Conservation (phyloP, 2,797 vertebrate genomes). For the Natrix natrix region DNA sequence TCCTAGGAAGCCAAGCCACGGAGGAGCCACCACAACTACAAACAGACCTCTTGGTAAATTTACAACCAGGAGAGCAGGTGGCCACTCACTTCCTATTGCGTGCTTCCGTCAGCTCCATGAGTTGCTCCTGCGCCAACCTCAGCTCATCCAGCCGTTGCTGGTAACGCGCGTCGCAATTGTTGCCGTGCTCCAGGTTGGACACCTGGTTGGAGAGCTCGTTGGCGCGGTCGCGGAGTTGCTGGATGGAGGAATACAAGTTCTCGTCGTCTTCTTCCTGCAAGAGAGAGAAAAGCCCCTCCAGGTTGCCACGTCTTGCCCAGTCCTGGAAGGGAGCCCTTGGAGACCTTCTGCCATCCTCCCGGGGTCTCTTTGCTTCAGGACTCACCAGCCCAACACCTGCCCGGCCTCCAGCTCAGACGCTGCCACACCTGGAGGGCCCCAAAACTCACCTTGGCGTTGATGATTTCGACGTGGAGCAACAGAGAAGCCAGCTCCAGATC, state of each 20-base stretch:
- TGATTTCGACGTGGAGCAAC: conserved; percentile 74
- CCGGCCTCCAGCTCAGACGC: not conserved
- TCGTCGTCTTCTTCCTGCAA: conserved; percentile 85
- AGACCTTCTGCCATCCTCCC: not conserved
- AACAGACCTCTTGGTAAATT: not conserved
- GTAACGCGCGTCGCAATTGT: conserved; percentile 78
- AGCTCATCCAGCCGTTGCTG: conserved; percentile 85
- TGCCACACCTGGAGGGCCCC: not conserved
- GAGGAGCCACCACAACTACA: not conserved
- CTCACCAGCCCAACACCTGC: not conserved
- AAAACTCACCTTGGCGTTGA: conserved; percentile 71
- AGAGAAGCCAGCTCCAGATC: conserved; percentile 72
- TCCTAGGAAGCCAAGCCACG: not conserved
- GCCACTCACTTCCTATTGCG: conserved; percentile 80
- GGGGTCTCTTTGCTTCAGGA: not conserved
- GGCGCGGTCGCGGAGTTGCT: conserved; percentile 82
- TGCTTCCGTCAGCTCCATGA: conserved; percentile 84
- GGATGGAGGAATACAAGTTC: conserved; percentile 86
- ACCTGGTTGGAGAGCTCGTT: conserved; percentile 82
- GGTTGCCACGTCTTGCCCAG: not conserved
- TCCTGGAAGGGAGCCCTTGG: too few relatives aligned
- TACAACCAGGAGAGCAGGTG: not conserved
- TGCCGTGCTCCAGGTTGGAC: conserved; percentile 78
- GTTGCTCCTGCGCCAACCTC: conserved; percentile 78
- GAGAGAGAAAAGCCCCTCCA: too few relatives aligned